A percentile compares a stretch with the other conserved stretches of the same genome.
These are phyloP conservation scores for Pteromalus puparum DNA, from an alignment of 1,140 invertebrate genomes.

Conservation along the genomic window DNA sequence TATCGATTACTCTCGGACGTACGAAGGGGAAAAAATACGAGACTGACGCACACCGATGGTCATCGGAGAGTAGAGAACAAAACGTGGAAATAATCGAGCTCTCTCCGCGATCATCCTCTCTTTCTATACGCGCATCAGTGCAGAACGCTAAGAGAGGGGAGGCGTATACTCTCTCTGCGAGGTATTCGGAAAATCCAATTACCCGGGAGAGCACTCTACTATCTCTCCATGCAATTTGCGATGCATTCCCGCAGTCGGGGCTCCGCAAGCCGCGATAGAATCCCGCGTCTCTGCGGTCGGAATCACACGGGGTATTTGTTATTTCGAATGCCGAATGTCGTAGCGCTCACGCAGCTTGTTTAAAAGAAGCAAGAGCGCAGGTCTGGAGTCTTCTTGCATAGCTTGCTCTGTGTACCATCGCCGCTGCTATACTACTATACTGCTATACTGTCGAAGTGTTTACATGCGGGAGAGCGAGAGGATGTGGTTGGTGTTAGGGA, in stretches of 20 bases:
- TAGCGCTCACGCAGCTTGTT: neutral
- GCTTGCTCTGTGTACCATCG: too few relatives aligned
- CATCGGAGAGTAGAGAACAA: neutral
- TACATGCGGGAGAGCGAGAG: neutral
- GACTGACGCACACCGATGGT: neutral
- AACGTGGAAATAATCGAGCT: neutral
- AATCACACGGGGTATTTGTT: conserved; percentile 43
- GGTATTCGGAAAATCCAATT: conserved; percentile 57
- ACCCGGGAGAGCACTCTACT: conserved; percentile 48
- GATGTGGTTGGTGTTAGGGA: neutral
- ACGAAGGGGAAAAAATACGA: conserved; percentile 2
- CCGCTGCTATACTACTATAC: neutral
- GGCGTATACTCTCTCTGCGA: conserved; percentile 1
- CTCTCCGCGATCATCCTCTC: neutral
- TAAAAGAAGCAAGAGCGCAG: neutral
- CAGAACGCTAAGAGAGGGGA: neutral
- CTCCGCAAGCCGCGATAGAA: conserved; percentile 17
- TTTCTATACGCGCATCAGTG: too few relatives aligned
- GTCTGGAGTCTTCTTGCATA: neutral
- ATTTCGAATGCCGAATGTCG: conserved; percentile 5
- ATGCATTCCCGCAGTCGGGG: conserved; percentile 39
- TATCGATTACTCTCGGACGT: neutral
- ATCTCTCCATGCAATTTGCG: conserved; percentile 48
- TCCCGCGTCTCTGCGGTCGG: conserved; percentile 14
- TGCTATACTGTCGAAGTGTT: neutral